A percentile compares a stretch with the other conserved stretches of the same genome.
Evolutionary conservation across 2,888 invertebrate genomes (phyloP).

Genomic region (Volucella inflata): DNA sequence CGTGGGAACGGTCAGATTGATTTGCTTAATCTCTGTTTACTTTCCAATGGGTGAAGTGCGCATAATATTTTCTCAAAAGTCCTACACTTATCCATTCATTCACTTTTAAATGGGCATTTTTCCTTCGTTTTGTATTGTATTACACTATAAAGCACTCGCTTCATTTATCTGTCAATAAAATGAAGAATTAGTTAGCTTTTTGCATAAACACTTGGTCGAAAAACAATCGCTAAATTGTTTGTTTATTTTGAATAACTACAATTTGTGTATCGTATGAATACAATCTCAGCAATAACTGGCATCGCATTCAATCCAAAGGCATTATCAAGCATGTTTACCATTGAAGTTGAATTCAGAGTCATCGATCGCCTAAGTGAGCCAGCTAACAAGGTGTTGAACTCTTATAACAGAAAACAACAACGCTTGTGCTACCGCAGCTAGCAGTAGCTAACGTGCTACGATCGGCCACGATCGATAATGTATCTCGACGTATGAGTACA

Average conservation of each 20-base stretch:
- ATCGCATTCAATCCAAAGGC: neutral
- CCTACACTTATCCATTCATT: neutral
- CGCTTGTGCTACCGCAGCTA: conserved; percentile 23
- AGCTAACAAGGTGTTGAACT: conserved; percentile 66
- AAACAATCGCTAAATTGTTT: conserved; percentile 16
- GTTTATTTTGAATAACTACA: conserved; percentile 35
- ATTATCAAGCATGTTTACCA: conserved; percentile 18
- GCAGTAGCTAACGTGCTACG: conserved; percentile 18
- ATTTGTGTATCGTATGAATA: conserved; percentile 1
- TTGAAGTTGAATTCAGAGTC: conserved; percentile 54
- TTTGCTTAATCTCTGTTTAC: too few relatives aligned
- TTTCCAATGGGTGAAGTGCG: too few relatives aligned
- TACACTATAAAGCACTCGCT: neutral
- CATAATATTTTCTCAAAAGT: neutral
- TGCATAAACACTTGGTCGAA: neutral
- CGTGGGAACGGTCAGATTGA: too few relatives aligned
- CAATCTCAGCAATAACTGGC: conserved; percentile 1
- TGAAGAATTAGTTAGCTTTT: conserved; percentile 1
- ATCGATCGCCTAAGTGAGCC: conserved; percentile 60
- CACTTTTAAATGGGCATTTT: too few relatives aligned
- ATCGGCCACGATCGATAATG: conserved; percentile 27
- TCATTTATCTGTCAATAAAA: conserved; percentile 11
- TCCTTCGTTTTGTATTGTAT: neutral
- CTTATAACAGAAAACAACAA: conserved; percentile 58
- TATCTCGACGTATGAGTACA: neutral